These are phyloP conservation scores for Coremacera marginata DNA, from an alignment of 2,888 invertebrate species.

Conservation along the genomic window DNA sequence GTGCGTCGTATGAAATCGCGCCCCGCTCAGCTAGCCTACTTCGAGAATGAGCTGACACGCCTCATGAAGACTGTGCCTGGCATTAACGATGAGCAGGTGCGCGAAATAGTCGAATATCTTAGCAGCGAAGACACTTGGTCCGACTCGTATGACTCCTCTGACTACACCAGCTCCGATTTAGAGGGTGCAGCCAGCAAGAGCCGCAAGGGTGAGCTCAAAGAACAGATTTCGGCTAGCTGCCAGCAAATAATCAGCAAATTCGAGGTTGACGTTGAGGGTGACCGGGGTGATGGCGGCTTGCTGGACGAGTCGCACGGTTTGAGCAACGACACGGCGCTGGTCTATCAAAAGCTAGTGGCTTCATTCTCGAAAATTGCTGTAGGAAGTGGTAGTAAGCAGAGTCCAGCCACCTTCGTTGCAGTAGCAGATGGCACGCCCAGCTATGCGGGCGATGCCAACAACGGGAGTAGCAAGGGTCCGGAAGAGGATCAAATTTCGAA, in stretches of 20 bases:
- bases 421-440: slow-evolving; percentile 62
- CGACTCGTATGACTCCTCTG: slow-evolving; percentile 92
- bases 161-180: slow-evolving; percentile 90
- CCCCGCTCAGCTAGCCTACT: slow-evolving; percentile 88
- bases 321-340: slow-evolving; percentile 82
- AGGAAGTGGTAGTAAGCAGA: slow-evolving; percentile 55
- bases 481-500: slow-evolving; percentile 64
- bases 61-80: slow-evolving; percentile 95
- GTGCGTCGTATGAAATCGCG: slow-evolving; percentile 74
- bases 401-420: slow-evolving; percentile 50
- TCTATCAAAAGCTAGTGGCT: slow-evolving; percentile 88
- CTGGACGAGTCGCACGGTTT: slow-evolving; percentile 71
- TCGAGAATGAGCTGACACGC: slow-evolving; percentile 89
- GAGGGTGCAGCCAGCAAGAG: slow-evolving; percentile 72
- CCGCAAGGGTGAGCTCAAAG: slow-evolving; percentile 79
- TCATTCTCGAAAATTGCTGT: slow-evolving; percentile 84
- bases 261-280: slow-evolving; percentile 75
- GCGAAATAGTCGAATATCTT: slow-evolving; percentile 91
- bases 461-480: slow-evolving; percentile 48
- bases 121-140: slow-evolving; percentile 95
- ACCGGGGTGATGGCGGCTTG: slow-evolving; percentile 71
- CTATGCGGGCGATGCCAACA: background rate
- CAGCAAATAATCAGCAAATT: slow-evolving; percentile 90
- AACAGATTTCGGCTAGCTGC: slow-evolving; percentile 89
- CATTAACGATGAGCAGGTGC: slow-evolving; percentile 89